Percentiles rank a stretch among this genome's conserved stretches.
Conservation (phyloP, 2,797 vertebrate genomes). For the Sebastes minor region DNA sequence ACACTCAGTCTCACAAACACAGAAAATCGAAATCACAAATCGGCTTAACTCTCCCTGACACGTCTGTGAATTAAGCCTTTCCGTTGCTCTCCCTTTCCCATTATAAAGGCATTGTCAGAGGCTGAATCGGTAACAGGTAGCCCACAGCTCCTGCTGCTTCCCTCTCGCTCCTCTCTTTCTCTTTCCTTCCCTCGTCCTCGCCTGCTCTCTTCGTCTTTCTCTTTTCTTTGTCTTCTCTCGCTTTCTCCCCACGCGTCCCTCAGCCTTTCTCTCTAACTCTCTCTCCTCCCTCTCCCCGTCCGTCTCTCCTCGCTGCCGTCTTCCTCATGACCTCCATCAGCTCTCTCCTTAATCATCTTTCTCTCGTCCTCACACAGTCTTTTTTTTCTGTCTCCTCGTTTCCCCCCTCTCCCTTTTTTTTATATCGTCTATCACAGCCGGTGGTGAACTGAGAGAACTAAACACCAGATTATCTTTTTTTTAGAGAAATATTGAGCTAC, state of each 20-base stretch:
- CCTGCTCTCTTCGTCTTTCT: neutral
- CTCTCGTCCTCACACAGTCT: constrained; percentile 29
- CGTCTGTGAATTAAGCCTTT: constrained; percentile 81
- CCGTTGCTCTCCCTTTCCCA: constrained; percentile 75
- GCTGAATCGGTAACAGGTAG: constrained; percentile 76
- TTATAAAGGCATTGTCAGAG: constrained; percentile 78
- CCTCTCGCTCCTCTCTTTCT: constrained; percentile 12
- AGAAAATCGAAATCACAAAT: constrained; percentile 83
- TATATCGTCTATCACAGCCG: constrained; percentile 15
- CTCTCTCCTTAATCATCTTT: constrained; percentile 57
- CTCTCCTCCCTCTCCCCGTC: neutral
- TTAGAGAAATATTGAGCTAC: neutral
- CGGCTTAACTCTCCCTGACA: constrained; percentile 82
- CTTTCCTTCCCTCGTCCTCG: neutral
- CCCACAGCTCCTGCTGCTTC: constrained; percentile 65
- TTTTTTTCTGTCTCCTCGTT: constrained; percentile 11
- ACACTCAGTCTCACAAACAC: constrained; percentile 75
- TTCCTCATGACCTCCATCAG: constrained; percentile 58
- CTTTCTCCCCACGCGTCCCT: constrained; percentile 11
- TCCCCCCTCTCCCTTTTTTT: neutral
- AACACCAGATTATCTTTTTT: constrained; percentile 13
- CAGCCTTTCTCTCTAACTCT: constrained; percentile 22
- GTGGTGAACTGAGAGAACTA: neutral
- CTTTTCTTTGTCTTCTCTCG: constrained; percentile 24
- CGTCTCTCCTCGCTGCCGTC: constrained; percentile 6